Base-by-base conservation (phyloP, 2,113 vertebrate genomes). In the Python bivittatus region DNA sequence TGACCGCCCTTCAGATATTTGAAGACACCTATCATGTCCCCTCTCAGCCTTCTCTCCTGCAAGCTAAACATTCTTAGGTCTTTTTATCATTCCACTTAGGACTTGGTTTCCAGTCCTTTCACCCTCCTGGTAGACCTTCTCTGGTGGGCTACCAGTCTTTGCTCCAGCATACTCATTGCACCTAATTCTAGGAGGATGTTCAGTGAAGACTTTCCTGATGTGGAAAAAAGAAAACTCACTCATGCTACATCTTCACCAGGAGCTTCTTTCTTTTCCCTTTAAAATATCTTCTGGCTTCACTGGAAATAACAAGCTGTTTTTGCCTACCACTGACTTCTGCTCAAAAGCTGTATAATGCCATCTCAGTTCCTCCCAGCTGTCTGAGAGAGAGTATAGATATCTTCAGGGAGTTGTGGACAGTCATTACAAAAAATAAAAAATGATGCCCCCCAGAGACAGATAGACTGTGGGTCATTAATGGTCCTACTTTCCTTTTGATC, bases 301-400 rank as follows among this genome's bases (percentile, higher is more conserved):
- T 94, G 86, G 4, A 25, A 61, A 91, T 89, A 95, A 64, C 86
- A 92, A 44, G 84, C 89, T 5, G 52, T 92, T 96, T 93, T 95
- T 3, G 10, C 27, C 72, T 17, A 9, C 4, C 17, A 1, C 53
- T 52, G 92, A 94, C 92, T 94, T 90, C 48, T 0, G 1, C 90
- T 91, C 93, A 94, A 92, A 93, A 90, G 86, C 89, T 92, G 57
- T 33, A 33, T 93, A 44, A 86, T 94, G 44, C 93, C 88, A 33
- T 94, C 94, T 89, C 90, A 91, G 92, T 92, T 93, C 91, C 88
- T 42, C 87, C n/a, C 96, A 96, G 94, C 93, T 97, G 95, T 88
- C 95, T 94, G 57, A 23, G 88, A 91, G 94, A 79, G 92, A 86
- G 93, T 91, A 92, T 93, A 79, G 33, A 79, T 7, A 52, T 86